phyloP scores from a whole-genome alignment of 2,797 vertebrate species.

The Propithecus deckenii region DNA sequence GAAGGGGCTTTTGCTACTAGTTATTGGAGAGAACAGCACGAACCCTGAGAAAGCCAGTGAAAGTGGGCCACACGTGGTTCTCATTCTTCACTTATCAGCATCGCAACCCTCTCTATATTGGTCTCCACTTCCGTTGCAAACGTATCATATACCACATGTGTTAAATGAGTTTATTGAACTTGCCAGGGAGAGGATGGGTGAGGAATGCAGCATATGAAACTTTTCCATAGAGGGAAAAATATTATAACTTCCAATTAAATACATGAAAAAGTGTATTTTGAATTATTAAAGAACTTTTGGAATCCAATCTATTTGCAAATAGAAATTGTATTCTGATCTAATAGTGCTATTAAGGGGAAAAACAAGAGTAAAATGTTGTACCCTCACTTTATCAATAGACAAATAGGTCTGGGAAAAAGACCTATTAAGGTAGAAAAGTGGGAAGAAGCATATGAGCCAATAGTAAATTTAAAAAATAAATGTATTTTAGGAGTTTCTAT shows the following conservation, averaged over 20 bases:
- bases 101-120: background rate
- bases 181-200: accelerated
- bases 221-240: background rate
- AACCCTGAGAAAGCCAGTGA: background rate
- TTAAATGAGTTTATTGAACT: background rate
- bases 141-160: background rate
- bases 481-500: background rate
- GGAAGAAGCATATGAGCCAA: background rate
- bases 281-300: background rate
- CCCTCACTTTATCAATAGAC: background rate
- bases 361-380: background rate
- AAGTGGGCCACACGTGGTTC: accelerated
- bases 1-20: background rate
- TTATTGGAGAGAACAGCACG: background rate
- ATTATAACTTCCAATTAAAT: background rate
- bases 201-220: background rate
- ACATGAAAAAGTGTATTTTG: background rate
- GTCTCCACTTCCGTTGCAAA: background rate
- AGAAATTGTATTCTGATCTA: background rate
- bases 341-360: background rate
- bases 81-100: background rate
- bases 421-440: background rate
- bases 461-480: background rate
- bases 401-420: background rate
- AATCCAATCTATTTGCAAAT: constrained; percentile 2